phyloP scores from a whole-genome alignment of 2,888 invertebrate genomes.

The Acanthosepion esculentum region DNA sequence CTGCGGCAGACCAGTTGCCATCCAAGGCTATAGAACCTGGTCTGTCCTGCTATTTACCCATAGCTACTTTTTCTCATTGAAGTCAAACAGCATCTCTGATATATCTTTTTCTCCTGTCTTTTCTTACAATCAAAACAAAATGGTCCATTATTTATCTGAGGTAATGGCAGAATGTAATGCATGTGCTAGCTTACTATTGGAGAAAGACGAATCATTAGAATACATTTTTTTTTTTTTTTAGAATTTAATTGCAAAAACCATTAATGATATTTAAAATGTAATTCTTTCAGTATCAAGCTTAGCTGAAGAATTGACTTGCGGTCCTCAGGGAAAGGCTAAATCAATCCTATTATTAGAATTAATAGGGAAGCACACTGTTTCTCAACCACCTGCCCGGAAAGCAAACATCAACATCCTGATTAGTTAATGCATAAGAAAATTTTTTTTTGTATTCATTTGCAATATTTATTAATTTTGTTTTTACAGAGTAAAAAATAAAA shows the following conservation, averaged over 20 bases:
- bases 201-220: no score
- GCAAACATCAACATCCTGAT: not conserved
- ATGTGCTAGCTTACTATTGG: no score
- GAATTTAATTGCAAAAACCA: not conserved
- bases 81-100: no score
- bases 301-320: not conserved
- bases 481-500: not conserved
- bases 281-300: not conserved
- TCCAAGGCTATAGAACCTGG: no score
- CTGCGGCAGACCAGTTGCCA: no score
- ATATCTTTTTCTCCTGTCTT: no score
- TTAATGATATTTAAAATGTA: not conserved
- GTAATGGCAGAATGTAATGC: no score
- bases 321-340: not conserved
- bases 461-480: not conserved
- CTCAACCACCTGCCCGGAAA: not conserved
- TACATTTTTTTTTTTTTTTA: not conserved
- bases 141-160: no score
- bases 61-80: no score
- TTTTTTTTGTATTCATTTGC: not conserved
- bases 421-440: not conserved
- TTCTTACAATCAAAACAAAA: no score
- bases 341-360: not conserved
- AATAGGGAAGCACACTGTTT: not conserved
- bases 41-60: no score